phyloP scores from a whole-genome alignment of 2,797 vertebrate species.

The Coranthus polyacanthus region DNA sequence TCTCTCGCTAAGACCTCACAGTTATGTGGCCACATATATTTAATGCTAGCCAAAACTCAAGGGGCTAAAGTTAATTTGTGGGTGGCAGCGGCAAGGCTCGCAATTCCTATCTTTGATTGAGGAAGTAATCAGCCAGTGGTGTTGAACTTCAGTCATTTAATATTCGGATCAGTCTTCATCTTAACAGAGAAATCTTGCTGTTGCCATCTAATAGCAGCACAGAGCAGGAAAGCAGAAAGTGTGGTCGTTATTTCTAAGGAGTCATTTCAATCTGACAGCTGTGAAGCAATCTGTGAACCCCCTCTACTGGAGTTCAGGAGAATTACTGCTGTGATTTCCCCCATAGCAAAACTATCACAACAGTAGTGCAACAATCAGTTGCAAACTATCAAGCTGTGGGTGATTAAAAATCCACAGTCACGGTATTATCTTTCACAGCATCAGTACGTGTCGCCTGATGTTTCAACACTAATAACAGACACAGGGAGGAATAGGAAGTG shows the following conservation, averaged over 20 bases:
- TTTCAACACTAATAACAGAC: neutral
- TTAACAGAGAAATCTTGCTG: constrained; percentile 37
- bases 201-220: constrained; percentile 36
- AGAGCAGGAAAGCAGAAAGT: constrained; percentile 37
- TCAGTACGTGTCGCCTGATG: neutral
- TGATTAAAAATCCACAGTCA: neutral
- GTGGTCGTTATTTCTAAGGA: constrained; percentile 46
- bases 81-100: constrained; percentile 14
- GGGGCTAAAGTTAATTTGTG: constrained; percentile 56
- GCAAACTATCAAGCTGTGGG: constrained; percentile 1
- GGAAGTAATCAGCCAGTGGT: constrained; percentile 60
- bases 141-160: constrained; percentile 51
- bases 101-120: constrained; percentile 54
- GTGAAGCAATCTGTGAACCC: constrained; percentile 36
- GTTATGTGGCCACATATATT: constrained; percentile 47
- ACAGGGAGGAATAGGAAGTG: too few species aligned
- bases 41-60: constrained; percentile 49
- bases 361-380: constrained; percentile 25
- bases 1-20: constrained; percentile 32
- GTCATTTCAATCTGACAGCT: constrained; percentile 43
- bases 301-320: constrained; percentile 45
- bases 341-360: too few species aligned
- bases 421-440: neutral
- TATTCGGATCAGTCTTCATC: constrained; percentile 57
- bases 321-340: constrained; percentile 42